These are phyloP conservation scores for Lacanobia oleracea DNA, from an alignment of 2,888 invertebrate species.

Conservation along the genomic window DNA sequence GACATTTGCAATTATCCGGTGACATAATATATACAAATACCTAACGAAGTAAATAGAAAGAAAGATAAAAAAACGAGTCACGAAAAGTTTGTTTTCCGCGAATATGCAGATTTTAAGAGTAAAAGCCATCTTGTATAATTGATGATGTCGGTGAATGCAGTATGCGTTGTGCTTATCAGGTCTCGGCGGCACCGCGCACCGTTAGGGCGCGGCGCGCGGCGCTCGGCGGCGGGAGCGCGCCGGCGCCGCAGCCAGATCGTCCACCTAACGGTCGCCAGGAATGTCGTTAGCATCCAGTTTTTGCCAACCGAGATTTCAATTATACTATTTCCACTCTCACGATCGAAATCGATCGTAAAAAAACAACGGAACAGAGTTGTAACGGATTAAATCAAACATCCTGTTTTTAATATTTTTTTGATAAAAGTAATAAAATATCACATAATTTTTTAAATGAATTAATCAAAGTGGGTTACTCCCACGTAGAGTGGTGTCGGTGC, in stretches of 20 bases:
- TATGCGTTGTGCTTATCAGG: constrained; percentile 73
- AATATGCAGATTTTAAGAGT: constrained; percentile 55
- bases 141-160: constrained; percentile 70
- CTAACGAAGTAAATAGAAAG: not conserved
- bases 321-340: constrained; percentile 78
- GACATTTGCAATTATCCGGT: too few relatives aligned
- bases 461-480: constrained; percentile 72
- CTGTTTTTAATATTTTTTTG: constrained; percentile 57
- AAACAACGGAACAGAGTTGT: constrained; percentile 71
- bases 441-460: constrained; percentile 59
- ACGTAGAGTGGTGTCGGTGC: constrained; percentile 67
- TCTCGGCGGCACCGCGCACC: constrained; percentile 76
- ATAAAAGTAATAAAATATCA: constrained; percentile 55
- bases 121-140: constrained; percentile 68
- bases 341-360: constrained; percentile 76
- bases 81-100: constrained; percentile 17
- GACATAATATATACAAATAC: not conserved
- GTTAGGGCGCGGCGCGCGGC: constrained; percentile 75
- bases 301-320: constrained; percentile 80
- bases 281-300: constrained; percentile 85
- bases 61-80: not conserved
- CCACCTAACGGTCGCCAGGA: constrained; percentile 87
- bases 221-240: constrained; percentile 68
- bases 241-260: constrained; percentile 76
- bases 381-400: constrained; percentile 66